Conservation (phyloP, 1,140 invertebrate genomes). For the Tetramorium parvispinum region DNA sequence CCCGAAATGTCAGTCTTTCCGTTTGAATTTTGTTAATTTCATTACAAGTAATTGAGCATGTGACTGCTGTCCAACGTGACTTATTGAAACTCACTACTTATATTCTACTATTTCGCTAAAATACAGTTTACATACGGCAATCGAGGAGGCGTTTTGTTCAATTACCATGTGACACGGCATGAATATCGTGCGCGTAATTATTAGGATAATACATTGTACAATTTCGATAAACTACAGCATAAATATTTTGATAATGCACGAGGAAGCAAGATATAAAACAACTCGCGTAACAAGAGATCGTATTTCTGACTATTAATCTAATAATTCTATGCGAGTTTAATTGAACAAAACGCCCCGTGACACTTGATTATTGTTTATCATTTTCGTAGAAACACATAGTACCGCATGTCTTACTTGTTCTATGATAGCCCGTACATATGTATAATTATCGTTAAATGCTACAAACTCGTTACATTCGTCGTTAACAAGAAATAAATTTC, state of each 20-base stretch:
- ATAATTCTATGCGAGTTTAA: conserved; percentile 8
- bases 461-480: conserved; percentile 35
- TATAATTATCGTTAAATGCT: conserved; percentile 46
- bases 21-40: conserved; percentile 77
- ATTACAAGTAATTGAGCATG: conserved; percentile 72
- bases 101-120: conserved; percentile 53
- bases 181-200: neutral
- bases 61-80: conserved; percentile 56
- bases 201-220: conserved; percentile 7
- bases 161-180: conserved; percentile 9
- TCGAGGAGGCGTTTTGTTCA: conserved; percentile 56
- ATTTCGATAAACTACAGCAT: conserved; percentile 8
- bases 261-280: neutral
- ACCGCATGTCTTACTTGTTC: conserved; percentile 41
- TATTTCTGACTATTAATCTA: conserved; percentile 21
- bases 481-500: conserved; percentile 60
- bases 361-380: conserved; percentile 36
- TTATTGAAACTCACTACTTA: conserved; percentile 56
- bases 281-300: conserved; percentile 8
- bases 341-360: conserved; percentile 63
- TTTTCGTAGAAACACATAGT: conserved; percentile 29
- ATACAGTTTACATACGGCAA: conserved; percentile 42
- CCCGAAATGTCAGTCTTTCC: conserved; percentile 83
- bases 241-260: neutral
- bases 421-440: conserved; percentile 45